Conservation (phyloP, 2,113 vertebrate genomes). For the Pelecanoides urinatrix region DNA sequence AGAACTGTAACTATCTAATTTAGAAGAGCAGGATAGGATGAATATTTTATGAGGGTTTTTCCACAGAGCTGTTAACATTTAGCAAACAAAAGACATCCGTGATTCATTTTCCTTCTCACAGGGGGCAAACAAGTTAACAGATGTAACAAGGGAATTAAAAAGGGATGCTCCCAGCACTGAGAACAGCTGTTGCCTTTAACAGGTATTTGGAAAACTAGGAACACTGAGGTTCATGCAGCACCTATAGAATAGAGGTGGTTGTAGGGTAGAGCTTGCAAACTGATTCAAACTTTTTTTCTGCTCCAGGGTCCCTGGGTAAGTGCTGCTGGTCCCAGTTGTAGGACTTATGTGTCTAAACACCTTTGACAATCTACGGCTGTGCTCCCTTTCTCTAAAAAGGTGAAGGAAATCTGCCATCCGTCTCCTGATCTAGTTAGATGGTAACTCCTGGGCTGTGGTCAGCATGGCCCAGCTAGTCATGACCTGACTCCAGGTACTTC, state of each 20-base stretch:
- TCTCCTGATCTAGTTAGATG: background rate
- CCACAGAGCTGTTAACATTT: conserved; percentile 51
- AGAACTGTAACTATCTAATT: conserved; percentile 55
- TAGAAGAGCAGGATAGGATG: conserved; percentile 41
- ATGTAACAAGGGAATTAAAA: conserved; percentile 55
- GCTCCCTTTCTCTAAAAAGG: background rate
- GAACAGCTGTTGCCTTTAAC: conserved; percentile 37
- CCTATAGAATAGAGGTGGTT: background rate
- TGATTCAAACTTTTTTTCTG: background rate
- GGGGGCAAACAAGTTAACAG: conserved; percentile 64
- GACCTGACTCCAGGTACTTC: conserved; percentile 48
- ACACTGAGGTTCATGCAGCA: background rate
- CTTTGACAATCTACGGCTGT: background rate
- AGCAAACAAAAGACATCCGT: conserved; percentile 53
- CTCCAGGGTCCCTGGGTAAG: background rate
- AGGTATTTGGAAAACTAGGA: background rate
- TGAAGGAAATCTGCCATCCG: background rate
- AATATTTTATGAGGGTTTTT: conserved; percentile 66
- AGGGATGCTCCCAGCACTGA: conserved; percentile 23
- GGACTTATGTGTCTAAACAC: background rate
- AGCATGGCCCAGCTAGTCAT: background rate
- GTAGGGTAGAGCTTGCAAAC: background rate
- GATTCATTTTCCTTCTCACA: conserved; percentile 64
- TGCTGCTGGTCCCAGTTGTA: background rate
- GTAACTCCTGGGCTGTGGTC: background rate